These are phyloP conservation scores for Drosophila borborema DNA, from an alignment of 2,888 invertebrate species.

Conservation along the genomic window DNA sequence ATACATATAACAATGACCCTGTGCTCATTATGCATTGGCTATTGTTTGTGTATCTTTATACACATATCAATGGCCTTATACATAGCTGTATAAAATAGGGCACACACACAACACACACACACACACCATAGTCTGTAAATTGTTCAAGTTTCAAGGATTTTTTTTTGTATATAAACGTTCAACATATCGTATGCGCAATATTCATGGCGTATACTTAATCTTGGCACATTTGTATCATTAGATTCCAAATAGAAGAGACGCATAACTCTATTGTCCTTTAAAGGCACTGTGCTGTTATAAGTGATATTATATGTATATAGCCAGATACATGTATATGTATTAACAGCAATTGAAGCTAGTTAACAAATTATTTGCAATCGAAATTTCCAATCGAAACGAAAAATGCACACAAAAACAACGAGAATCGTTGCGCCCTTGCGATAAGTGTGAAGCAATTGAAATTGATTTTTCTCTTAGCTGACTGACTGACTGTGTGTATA, in stretches of 20 bases:
- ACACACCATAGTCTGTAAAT: not conserved
- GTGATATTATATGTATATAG: slow-evolving; percentile 12
- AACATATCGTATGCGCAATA: slow-evolving; percentile 24
- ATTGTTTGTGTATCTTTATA: not conserved
- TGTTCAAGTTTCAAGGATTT: not conserved
- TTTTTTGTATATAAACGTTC: slow-evolving; percentile 8
- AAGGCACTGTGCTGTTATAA: not conserved
- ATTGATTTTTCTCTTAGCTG: slow-evolving; percentile 65
- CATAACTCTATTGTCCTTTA: not conserved
- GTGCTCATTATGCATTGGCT: slow-evolving; percentile 2
- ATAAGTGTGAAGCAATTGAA: slow-evolving; percentile 71
- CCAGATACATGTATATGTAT: not conserved
- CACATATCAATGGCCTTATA: slow-evolving; percentile 17
- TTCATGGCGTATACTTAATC: slow-evolving; percentile 24
- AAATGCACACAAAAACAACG: slow-evolving; percentile 47
- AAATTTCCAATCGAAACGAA: slow-evolving; percentile 66
- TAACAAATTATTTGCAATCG: slow-evolving; percentile 72
- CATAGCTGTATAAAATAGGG: slow-evolving; percentile 1
- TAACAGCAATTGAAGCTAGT: slow-evolving; percentile 70
- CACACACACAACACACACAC: too few relatives aligned
- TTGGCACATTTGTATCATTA: slow-evolving; percentile 1
- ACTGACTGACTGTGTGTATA: not conserved
- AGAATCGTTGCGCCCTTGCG: slow-evolving; percentile 26
- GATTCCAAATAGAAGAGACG: not conserved
- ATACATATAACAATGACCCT: not conserved